phyloP scores from a whole-genome alignment of 2,797 vertebrate genomes.

The Ceyx erithaca region DNA sequence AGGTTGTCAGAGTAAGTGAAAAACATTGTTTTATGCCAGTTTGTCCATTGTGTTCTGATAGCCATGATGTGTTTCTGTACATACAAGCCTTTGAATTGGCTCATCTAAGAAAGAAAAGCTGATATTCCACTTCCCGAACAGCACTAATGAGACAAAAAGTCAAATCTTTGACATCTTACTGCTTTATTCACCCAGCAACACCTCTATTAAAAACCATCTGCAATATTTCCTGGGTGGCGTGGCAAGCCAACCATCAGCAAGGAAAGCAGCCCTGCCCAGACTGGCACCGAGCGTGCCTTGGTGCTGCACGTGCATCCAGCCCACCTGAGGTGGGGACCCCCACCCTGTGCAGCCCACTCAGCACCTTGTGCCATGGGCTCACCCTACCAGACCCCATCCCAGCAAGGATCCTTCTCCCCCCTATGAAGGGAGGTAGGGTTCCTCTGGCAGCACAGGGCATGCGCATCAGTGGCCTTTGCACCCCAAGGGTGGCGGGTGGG shows the following conservation, averaged over 20 bases:
- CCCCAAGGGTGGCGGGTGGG: fast-evolving
- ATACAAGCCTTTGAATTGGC: neutral
- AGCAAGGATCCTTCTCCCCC: fast-evolving
- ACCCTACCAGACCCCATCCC: neutral
- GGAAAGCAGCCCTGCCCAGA: neutral
- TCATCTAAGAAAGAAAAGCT: neutral
- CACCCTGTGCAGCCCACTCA: fast-evolving
- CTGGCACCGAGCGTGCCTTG: fast-evolving
- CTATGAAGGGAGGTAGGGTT: neutral
- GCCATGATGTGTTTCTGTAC: neutral
- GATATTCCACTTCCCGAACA: neutral
- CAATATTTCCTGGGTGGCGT: neutral
- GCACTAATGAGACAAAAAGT: neutral
- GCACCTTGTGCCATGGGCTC: fast-evolving
- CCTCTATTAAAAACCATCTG: constrained; percentile 34
- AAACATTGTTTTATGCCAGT: neutral
- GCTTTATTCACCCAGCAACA: constrained; percentile 42
- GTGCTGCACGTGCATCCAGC: fast-evolving
- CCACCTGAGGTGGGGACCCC: neutral
- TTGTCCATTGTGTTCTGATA: neutral
- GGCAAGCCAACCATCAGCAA: neutral
- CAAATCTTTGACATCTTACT: neutral
- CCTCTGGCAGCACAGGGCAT: neutral
- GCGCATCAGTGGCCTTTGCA: fast-evolving
- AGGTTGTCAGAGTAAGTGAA: neutral